Conservation (phyloP, 2,888 invertebrate species). For the Dinocampus coccinellae region DNA sequence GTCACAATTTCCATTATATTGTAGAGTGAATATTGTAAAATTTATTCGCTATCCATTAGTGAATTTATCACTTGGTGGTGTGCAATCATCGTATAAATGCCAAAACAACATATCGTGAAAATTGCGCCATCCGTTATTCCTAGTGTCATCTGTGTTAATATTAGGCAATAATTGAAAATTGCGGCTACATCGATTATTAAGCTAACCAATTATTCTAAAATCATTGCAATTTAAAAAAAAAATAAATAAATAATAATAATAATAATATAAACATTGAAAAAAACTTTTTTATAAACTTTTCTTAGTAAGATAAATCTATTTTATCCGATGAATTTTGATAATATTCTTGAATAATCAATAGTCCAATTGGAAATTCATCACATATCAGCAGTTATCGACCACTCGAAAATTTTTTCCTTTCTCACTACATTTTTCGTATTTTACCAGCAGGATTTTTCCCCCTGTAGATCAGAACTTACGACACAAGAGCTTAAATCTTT, state of each 20-base stretch:
- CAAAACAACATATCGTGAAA: not conserved
- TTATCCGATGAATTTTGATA: slow-evolving; percentile 14
- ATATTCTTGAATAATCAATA: slow-evolving; percentile 6
- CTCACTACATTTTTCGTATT: not conserved
- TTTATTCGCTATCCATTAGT: not conserved
- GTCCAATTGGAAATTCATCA: not conserved
- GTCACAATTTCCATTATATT: not conserved
- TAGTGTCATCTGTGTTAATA: not conserved
- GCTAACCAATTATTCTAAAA: slow-evolving; percentile 19
- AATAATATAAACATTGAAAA: slow-evolving; percentile 18
- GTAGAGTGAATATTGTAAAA: not conserved
- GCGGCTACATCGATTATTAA: not conserved
- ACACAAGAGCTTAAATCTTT: slow-evolving; percentile 21
- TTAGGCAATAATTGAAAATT: slow-evolving; percentile 1
- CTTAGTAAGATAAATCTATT: slow-evolving; percentile 24
- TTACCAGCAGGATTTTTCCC: not conserved
- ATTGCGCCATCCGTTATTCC: not conserved
- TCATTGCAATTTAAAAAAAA: not conserved
- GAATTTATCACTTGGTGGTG: not conserved
- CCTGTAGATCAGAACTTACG: slow-evolving; percentile 26
- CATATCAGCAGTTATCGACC: not conserved
- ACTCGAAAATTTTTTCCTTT: not conserved
- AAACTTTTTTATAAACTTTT: too few relatives aligned
- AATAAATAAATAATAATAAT: too few relatives aligned
- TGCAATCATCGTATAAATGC: not conserved